A percentile compares a stretch with the other conserved stretches of the same genome.
Conservation (phyloP, 1,140 invertebrate species). For the Panagrolaimus sp. region DNA sequence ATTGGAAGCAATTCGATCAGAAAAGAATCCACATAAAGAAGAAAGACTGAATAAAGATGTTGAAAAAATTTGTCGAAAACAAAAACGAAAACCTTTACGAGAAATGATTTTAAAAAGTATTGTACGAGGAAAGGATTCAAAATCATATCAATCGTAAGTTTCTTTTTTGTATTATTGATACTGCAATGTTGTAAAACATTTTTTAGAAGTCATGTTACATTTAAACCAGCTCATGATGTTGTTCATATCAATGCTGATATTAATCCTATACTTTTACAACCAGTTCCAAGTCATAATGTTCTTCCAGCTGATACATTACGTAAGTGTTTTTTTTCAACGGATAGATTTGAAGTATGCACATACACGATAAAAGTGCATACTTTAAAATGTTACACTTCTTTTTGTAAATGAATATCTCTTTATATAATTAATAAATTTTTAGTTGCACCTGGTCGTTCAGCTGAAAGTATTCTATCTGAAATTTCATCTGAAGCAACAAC, state of each 20-base stretch:
- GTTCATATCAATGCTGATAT: slow-evolving; percentile 3
- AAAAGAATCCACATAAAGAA: background rate
- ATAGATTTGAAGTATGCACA: too few species aligned
- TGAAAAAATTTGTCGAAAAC: background rate
- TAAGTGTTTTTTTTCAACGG: too few species aligned
- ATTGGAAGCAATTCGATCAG: background rate
- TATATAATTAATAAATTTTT: slow-evolving; percentile 4
- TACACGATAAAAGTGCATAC: too few species aligned
- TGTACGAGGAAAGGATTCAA: background rate
- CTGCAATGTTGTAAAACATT: background rate
- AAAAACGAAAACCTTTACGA: background rate
- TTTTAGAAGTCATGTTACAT: background rate
- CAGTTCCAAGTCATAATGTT: slow-evolving; percentile 3
- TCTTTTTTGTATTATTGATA: background rate
- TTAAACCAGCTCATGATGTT: background rate
- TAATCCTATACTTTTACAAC: slow-evolving; percentile 1
- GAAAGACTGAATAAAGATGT: slow-evolving; percentile 7
- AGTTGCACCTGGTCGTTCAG: slow-evolving; percentile 9
- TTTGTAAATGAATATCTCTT: too few species aligned
- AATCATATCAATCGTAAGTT: background rate
- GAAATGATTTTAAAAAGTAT: background rate
- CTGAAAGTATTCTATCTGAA: slow-evolving; percentile 1
- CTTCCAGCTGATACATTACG: slow-evolving; percentile 1
- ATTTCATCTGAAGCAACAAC: background rate
- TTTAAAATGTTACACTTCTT: too few species aligned